A percentile compares a stretch with the other conserved stretches of the same genome.
phyloP scores from a whole-genome alignment of 2,888 invertebrate species.

The Brachyptera putata region DNA sequence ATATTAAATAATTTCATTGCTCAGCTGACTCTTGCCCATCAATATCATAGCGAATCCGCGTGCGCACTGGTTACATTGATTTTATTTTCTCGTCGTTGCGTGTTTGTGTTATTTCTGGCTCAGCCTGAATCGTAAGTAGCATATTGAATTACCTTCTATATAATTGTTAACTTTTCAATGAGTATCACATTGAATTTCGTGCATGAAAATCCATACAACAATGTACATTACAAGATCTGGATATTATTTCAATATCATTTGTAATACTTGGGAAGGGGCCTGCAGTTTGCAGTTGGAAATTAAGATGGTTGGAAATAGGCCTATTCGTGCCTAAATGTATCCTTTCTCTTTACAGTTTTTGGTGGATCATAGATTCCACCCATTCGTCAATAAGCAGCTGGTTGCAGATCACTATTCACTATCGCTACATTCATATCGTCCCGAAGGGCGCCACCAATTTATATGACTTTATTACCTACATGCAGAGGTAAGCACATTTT shows the following conservation, averaged over 20 bases:
- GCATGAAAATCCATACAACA: too few species aligned
- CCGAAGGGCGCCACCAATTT: slow-evolving; percentile 87
- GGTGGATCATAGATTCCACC: slow-evolving; percentile 30
- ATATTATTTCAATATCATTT: too few species aligned
- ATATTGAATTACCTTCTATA: too few species aligned
- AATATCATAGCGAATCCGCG: too few species aligned
- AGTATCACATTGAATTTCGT: too few species aligned
- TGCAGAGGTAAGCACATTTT: slow-evolving; percentile 69
- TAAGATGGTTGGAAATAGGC: slow-evolving; percentile 12
- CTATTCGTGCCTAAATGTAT: background rate
- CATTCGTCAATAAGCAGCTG: slow-evolving; percentile 24
- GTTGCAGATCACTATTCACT: slow-evolving; percentile 27
- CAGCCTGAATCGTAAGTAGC: too few species aligned
- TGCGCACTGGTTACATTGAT: background rate
- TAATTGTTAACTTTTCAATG: too few species aligned
- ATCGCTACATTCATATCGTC: slow-evolving; percentile 52
- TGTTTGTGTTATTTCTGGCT: background rate
- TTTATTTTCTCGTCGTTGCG: slow-evolving; percentile 16
- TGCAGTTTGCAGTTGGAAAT: too few species aligned
- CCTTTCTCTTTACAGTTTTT: slow-evolving; percentile 29
- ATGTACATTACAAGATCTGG: too few species aligned
- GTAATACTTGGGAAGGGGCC: too few species aligned
- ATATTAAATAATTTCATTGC: background rate
- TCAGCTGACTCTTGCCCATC: background rate
- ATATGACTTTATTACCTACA: slow-evolving; percentile 92